A percentile compares a stretch with the other conserved stretches of the same genome.
Evolutionary conservation across 2,113 vertebrate species (phyloP).

Genomic region (Oryzias celebensis): DNA sequence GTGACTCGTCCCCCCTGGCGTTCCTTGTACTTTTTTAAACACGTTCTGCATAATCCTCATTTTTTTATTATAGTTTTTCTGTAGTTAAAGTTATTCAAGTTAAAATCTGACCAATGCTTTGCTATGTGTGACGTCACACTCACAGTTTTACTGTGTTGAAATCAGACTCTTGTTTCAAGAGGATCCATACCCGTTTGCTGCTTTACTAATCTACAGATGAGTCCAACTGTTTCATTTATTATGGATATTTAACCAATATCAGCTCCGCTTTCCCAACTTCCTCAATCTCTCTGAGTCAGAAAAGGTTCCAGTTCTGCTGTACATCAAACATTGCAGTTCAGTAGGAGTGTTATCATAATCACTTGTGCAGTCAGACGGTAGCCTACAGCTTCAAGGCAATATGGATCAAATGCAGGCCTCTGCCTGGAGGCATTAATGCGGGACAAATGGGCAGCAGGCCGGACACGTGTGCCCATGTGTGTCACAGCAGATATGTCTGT

Average conservation of each 20-base stretch:
- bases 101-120: too few species aligned
- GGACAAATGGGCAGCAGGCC: constrained; percentile 39
- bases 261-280: constrained; percentile 3
- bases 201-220: not conserved
- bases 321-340: not conserved
- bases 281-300: constrained; percentile 4
- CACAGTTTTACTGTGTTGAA: not conserved
- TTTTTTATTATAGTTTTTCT: too few species aligned
- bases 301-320: constrained; percentile 1
- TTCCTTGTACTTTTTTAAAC: too few species aligned
- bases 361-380: not conserved
- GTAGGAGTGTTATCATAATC: not conserved
- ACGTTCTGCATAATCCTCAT: too few species aligned
- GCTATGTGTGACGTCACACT: too few species aligned
- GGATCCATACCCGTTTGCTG: constrained; percentile 10
- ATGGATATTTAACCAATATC: constrained; percentile 13
- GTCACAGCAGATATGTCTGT: constrained; percentile 38
- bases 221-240: not conserved
- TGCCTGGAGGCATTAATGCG: constrained; percentile 30
- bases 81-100: too few species aligned
- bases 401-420: constrained; percentile 18
- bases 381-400: constrained; percentile 16
- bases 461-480: constrained; percentile 47
- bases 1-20: too few species aligned
- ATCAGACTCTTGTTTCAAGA: constrained; percentile 6